These are phyloP conservation scores for Pomatostomus ruficeps DNA, from an alignment of 2,113 vertebrate species.

Conservation along the genomic window DNA sequence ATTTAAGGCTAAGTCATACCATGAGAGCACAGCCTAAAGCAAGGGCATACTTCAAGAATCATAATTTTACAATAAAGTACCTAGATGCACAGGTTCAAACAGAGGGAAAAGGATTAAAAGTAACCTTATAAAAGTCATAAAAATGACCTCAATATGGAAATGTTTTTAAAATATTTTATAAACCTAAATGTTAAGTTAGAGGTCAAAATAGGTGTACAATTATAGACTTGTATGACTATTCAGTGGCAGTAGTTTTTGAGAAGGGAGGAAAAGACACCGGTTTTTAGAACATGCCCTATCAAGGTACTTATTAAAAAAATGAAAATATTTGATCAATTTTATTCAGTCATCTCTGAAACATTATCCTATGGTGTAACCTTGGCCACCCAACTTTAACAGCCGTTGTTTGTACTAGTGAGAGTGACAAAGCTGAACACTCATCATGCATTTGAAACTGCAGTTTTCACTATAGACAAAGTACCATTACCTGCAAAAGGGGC, in stretches of 20 bases:
- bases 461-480: background rate
- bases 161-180: background rate
- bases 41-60: background rate
- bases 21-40: background rate
- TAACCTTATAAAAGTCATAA: background rate
- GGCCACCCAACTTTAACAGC: background rate
- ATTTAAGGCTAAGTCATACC: background rate
- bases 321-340: background rate
- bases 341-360: background rate
- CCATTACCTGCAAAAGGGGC: background rate
- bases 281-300: background rate
- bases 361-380: background rate
- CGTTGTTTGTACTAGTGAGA: background rate
- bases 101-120: background rate
- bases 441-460: background rate
- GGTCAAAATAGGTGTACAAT: background rate
- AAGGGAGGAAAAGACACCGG: background rate
- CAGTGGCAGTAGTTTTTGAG: background rate
- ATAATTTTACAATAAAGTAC: background rate
- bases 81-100: background rate
- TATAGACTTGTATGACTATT: background rate
- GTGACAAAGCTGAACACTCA: background rate
- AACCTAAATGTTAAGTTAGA: background rate
- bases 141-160: background rate
- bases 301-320: background rate